Evolutionary conservation across 2,888 invertebrate genomes (phyloP).

Genomic region (Tetranychus truncatus): DNA sequence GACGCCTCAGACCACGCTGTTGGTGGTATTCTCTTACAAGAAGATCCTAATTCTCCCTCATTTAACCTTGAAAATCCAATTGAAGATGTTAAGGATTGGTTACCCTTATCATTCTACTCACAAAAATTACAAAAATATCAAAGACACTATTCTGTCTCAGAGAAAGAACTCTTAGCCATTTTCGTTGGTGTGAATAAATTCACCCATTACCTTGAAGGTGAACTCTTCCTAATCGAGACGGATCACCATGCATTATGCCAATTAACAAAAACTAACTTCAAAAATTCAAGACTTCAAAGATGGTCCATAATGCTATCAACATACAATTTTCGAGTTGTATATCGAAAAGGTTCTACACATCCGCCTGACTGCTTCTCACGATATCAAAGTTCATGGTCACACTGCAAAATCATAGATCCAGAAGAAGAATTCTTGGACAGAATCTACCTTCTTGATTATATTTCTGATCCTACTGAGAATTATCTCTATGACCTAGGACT

Average conservation of each 20-base stretch:
- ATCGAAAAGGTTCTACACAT: not conserved
- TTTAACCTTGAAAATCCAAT: not conserved
- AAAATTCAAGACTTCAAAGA: not conserved
- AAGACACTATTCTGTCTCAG: not conserved
- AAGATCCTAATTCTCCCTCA: not conserved
- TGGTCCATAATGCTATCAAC: not conserved
- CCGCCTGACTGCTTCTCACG: not conserved
- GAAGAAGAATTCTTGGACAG: not conserved
- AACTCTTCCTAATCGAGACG: not conserved
- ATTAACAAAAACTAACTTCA: not conserved
- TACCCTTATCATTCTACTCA: not conserved
- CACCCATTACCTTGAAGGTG: not conserved
- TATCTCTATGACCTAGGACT: not conserved
- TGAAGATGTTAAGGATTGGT: not conserved
- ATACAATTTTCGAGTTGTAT: not conserved
- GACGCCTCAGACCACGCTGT: not conserved
- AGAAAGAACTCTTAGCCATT: not conserved
- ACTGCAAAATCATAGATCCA: not conserved
- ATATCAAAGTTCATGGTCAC: not conserved
- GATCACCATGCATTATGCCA: not conserved
- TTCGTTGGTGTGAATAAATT: not conserved
- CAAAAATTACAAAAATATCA: not conserved
- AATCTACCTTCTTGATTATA: not conserved
- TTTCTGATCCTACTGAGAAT: not conserved
- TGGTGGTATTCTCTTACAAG: not conserved